phyloP scores from a whole-genome alignment of 2,113 vertebrate genomes.

The Isurus oxyrinchus region DNA sequence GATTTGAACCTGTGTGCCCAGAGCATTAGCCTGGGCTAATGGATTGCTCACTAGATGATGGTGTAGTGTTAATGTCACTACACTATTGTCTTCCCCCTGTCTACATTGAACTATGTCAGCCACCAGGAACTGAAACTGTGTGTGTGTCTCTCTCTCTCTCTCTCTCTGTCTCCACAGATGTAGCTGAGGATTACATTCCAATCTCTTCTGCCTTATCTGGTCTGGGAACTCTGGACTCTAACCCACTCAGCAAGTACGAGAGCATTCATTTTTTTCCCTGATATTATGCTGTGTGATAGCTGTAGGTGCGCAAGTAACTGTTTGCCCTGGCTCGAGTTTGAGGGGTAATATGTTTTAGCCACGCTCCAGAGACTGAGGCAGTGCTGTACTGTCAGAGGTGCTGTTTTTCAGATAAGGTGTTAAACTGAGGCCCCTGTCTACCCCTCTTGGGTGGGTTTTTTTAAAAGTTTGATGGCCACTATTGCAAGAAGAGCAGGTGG shows the following conservation, averaged over 20 bases:
- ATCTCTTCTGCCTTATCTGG: slow-evolving; percentile 41
- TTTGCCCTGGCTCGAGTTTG: no score
- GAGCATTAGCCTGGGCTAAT: no score
- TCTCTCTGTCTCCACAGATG: slow-evolving; percentile 39
- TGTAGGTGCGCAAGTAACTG: no score
- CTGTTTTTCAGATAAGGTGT: neutral
- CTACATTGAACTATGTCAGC: neutral
- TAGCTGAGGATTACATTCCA: slow-evolving; percentile 43
- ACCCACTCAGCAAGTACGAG: slow-evolving; percentile 40
- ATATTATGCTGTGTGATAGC: neutral
- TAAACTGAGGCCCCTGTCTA: no score
- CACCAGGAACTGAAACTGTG: neutral
- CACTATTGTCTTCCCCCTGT: no score
- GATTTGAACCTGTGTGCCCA: no score
- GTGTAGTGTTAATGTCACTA: no score
- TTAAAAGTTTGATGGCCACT: no score
- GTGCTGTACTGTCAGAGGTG: neutral
- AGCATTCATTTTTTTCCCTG: neutral
- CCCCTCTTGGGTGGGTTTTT: no score
- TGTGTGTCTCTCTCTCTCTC: no score
- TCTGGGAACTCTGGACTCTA: slow-evolving; percentile 42
- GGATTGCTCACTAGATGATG: no score
- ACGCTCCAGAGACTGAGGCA: neutral
- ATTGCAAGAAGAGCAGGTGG: neutral
- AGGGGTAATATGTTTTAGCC: no score